Percentiles rank a stretch among this genome's conserved stretches.
Conservation (phyloP, 2,113 vertebrate species). For the Cyanoliseus patagonus region DNA sequence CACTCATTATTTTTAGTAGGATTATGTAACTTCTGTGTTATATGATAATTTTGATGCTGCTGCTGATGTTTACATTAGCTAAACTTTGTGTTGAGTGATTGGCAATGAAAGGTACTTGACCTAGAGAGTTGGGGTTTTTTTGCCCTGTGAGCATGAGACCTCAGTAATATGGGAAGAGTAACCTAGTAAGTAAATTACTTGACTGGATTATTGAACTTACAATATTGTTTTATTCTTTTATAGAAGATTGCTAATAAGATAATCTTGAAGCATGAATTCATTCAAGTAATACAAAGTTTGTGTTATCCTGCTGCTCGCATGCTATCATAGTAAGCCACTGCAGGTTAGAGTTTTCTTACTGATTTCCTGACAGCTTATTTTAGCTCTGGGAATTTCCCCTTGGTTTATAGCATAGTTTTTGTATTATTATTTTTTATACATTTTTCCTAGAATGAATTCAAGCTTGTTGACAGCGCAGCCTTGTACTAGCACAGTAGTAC, state of each 20-base stretch:
- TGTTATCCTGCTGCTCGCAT: background rate
- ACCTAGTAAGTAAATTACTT: background rate
- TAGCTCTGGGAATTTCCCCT: background rate
- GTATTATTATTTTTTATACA: background rate
- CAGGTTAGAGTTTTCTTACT: background rate
- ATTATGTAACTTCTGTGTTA: background rate
- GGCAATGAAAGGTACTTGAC: background rate
- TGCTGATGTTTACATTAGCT: background rate
- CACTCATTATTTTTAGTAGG: background rate
- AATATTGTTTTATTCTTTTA: background rate
- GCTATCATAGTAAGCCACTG: background rate
- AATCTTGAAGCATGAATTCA: background rate
- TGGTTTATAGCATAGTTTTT: background rate
- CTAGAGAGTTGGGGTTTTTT: background rate
- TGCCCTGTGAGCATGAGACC: background rate
- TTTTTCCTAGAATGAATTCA: constrained; percentile 9
- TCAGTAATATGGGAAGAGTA: background rate
- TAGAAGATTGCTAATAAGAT: background rate
- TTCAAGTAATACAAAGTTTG: background rate
- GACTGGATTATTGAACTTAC: background rate
- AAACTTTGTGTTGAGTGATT: background rate
- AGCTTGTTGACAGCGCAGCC: background rate
- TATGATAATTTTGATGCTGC: background rate
- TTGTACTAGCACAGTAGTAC: background rate
- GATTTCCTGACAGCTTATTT: constrained; percentile 37